phyloP scores from a whole-genome alignment of 2,888 invertebrate genomes.

The Branchellion lobata region DNA sequence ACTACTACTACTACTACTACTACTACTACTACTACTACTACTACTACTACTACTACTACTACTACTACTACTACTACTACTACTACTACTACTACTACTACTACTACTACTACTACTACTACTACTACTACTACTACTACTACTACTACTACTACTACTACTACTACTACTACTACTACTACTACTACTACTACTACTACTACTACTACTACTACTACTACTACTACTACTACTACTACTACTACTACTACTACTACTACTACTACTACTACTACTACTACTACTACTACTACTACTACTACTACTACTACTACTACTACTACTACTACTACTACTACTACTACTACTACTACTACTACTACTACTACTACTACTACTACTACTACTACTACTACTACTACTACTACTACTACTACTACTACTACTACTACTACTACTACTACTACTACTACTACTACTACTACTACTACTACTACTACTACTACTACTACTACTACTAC shows the following conservation, averaged over 20 bases:
- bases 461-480: conserved; percentile 27
- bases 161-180: conserved; percentile 28
- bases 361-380: conserved; percentile 26
- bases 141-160: conserved; percentile 30
- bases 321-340: conserved; percentile 26
- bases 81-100: too few species aligned
- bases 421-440: conserved; percentile 28
- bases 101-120: too few species aligned
- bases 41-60: too few species aligned
- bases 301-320: conserved; percentile 28
- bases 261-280: conserved; percentile 25
- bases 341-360: conserved; percentile 28
- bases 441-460: conserved; percentile 26
- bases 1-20: too few species aligned
- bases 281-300: conserved; percentile 28
- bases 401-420: conserved; percentile 27
- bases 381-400: conserved; percentile 26
- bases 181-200: conserved; percentile 26
- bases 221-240: conserved; percentile 28
- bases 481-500: conserved; percentile 28
- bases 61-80: too few species aligned
- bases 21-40: too few species aligned
- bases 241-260: conserved; percentile 28
- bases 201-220: conserved; percentile 30
- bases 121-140: background rate